Base-by-base conservation (phyloP, 2,113 vertebrate genomes). In the Apistogramma diplotaenia region DNA sequence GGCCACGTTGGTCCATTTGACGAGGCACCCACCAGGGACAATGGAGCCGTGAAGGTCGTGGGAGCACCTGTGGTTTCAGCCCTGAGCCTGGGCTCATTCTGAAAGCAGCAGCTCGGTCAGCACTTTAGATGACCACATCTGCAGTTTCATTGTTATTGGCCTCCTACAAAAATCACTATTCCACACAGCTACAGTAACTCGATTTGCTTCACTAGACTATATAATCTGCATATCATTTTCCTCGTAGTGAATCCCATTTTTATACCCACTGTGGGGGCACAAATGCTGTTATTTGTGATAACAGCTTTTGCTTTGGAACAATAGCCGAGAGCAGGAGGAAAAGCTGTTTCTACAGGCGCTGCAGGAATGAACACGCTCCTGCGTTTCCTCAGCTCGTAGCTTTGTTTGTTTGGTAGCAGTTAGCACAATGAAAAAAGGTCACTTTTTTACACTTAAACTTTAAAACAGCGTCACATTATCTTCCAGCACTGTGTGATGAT, bases 181-280 rank as follows among this genome's bases (percentile, higher is more conserved):
- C 51, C 51, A 53, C 19, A 53, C 1, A 53, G 71, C 61, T 56
- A 40, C 53, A 7, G 10, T 59, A 65, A 57, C 31, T 43, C 59
- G 51, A 87, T 78, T 72, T 81, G 65, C 21, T 74, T 49, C 33
- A 25, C 15, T 21, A 58, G 49, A 67, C 43, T 59, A 15, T 65
- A 76, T 76, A 67, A 81, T 84, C 55, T 81, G 46, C 74, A 78
- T 70, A 84, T 81, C 74, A 74, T 37, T 78, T 81, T 60, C 67
- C 54, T 55, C 74, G 59, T 33, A 27, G 51, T 37, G 62, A 76
- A 57, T 37, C n/a, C 3, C 33, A 62, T 13, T 18, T 49, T 78
- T 61, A 21, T 19, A 21, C 67, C 21, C 58, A 29, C 27, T 19
- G 21, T n/a, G 33, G 16, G 74, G 40, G 31, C 12, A 53, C 18